Evolutionary conservation across 1,140 invertebrate species (phyloP).

Genomic region (Bombus soroeensis): DNA sequence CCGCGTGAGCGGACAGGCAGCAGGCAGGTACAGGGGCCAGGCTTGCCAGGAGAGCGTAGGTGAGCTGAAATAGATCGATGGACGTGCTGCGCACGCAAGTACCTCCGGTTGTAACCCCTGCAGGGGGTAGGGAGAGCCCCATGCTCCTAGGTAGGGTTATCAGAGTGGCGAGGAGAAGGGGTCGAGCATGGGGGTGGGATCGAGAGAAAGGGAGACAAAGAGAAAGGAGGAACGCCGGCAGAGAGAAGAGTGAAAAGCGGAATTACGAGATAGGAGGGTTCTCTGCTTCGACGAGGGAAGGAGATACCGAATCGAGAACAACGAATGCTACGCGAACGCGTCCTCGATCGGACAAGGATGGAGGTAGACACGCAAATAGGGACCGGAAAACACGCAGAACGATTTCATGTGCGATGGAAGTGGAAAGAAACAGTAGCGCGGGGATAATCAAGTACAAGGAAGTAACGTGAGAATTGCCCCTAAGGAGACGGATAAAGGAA

Average conservation of each 20-base stretch:
- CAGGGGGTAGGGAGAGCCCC: conserved; percentile 54
- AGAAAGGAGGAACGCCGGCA: conserved; percentile 6
- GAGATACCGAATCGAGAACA: not conserved
- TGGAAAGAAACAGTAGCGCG: not conserved
- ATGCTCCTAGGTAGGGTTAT: conserved; percentile 49
- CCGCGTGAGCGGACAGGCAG: conserved; percentile 29
- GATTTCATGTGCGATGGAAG: not conserved
- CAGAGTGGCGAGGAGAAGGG: conserved; percentile 5
- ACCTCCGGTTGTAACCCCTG: conserved; percentile 60
- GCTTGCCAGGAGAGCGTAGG: conserved; percentile 65
- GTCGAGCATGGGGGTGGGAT: conserved; percentile 4
- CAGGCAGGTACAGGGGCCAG: conserved; percentile 49
- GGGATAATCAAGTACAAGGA: too few species aligned
- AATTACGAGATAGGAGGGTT: not conserved
- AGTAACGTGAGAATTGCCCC: not conserved
- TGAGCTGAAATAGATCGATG: conserved; percentile 76
- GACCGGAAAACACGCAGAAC: not conserved
- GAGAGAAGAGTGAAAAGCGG: conserved; percentile 7
- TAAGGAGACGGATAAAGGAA: not conserved
- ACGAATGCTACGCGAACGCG: not conserved
- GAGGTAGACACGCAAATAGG: not conserved
- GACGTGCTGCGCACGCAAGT: conserved; percentile 74
- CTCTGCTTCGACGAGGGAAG: not conserved
- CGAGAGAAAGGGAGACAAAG: conserved; percentile 25
- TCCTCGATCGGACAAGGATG: not conserved